A percentile compares a stretch with the other conserved stretches of the same genome.
Conservation (phyloP, 2,797 vertebrate species). For the Cirrhinus mrigala region DNA sequence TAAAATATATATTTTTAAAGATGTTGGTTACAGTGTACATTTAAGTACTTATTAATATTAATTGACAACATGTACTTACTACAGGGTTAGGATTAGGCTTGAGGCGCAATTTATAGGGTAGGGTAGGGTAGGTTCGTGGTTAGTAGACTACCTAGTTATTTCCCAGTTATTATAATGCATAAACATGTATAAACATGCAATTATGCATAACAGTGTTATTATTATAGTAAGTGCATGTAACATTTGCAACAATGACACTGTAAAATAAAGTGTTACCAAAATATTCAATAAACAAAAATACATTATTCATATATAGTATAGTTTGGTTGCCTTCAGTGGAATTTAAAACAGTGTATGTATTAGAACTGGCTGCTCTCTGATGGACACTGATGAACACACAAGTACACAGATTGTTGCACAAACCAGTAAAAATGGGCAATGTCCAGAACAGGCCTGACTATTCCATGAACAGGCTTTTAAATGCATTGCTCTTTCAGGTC, state of each 20-base stretch:
- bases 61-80: background rate
- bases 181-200: background rate
- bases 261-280: background rate
- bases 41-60: background rate
- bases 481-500: background rate
- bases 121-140: too few relatives aligned
- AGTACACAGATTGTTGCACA: background rate
- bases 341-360: background rate
- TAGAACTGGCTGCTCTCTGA: background rate
- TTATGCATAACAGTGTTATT: background rate
- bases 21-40: background rate
- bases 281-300: background rate
- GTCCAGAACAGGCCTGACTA: background rate
- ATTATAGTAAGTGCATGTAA: background rate
- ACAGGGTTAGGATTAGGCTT: background rate
- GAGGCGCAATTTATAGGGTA: too few relatives aligned
- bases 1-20: background rate
- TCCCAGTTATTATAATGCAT: too few relatives aligned
- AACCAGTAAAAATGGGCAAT: background rate
- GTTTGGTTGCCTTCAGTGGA: background rate
- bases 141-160: too few relatives aligned
- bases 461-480: background rate
- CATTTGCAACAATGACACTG: background rate
- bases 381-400: background rate
- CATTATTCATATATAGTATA: background rate